Base-by-base conservation (phyloP, 2,888 invertebrate species). In the Charanyca ferruginea region DNA sequence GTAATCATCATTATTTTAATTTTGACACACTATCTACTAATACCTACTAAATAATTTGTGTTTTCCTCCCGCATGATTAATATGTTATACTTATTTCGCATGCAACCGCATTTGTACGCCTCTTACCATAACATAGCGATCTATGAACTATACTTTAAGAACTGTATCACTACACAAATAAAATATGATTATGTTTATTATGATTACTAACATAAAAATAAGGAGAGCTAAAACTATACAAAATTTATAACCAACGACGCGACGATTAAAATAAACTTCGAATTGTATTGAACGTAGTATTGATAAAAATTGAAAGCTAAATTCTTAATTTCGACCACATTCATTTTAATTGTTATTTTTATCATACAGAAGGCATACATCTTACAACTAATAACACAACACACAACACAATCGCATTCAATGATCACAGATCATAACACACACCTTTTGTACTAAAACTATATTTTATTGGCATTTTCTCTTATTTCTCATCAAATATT, bases 371-470 rank as follows among this genome's bases (percentile, higher is more conserved):
- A 38, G 38, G 16, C 16, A 38, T 16, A 28, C 23, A 52, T 45
- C 62, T 47, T 67, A 73, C 0, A 16, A 32, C 73, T 77, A 49
- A 61, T 35, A 53, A 59, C 25, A n/a, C 49, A 59, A n/a, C n/a
- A n/a, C n/a, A n/a, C n/a, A n/a, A 52, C 42, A 59, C 67, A 78
- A 20, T 73, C 74, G 60, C 60, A 78, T 41, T 51, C 57, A 70
- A 81, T 75, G 79, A 83, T 82, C 86, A 87, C 83, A 87, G 79
- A 82, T 76, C 79, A 80, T 70, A 83, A 66, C 75, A 68, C 63
- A 61, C 71, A 67, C 60, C 58, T 60, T 73, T 81, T 81, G 83
- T 81, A 83, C 81, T 82, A 83, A 69, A 63, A 74, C 77, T 74
- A 79, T 79, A 73, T 59, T 73, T 57, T 67, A 73, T 52, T 61